These are phyloP conservation scores for Chrosomus eos DNA, from an alignment of 2,797 vertebrate species.

Conservation along the genomic window DNA sequence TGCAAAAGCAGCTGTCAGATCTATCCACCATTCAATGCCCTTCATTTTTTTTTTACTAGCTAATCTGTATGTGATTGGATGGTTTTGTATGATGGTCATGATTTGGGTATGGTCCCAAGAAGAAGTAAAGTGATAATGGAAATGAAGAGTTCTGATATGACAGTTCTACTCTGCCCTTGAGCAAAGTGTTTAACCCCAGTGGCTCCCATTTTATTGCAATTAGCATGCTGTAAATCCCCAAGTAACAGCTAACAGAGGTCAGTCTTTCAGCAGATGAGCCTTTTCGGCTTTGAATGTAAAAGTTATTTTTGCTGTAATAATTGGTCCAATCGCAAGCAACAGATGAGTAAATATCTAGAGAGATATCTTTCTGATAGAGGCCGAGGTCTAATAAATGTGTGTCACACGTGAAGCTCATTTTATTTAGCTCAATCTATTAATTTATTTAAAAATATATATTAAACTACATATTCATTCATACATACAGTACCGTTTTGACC, in stretches of 20 bases:
- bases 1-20: neutral
- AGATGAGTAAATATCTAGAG: neutral
- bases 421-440: neutral
- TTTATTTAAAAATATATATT: neutral
- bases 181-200: neutral
- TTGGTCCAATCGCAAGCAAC: neutral
- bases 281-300: neutral
- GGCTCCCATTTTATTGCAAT: conserved; percentile 4
- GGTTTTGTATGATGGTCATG: neutral
- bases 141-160: neutral
- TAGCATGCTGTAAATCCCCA: neutral
- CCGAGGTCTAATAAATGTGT: neutral
- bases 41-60: neutral
- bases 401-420: neutral
- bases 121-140: neutral
- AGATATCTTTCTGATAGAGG: neutral
- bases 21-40: neutral
- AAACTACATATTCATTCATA: neutral
- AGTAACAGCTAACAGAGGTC: neutral
- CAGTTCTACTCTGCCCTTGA: neutral
- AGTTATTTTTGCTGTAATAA: neutral
- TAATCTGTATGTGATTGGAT: neutral
- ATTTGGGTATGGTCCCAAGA: neutral
- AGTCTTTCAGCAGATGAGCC: neutral
- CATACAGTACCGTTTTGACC: neutral